A percentile compares a stretch with the other conserved stretches of the same genome.
These are phyloP conservation scores for Cyaniris semiargus DNA, from an alignment of 2,888 invertebrate species.

Conservation along the genomic window DNA sequence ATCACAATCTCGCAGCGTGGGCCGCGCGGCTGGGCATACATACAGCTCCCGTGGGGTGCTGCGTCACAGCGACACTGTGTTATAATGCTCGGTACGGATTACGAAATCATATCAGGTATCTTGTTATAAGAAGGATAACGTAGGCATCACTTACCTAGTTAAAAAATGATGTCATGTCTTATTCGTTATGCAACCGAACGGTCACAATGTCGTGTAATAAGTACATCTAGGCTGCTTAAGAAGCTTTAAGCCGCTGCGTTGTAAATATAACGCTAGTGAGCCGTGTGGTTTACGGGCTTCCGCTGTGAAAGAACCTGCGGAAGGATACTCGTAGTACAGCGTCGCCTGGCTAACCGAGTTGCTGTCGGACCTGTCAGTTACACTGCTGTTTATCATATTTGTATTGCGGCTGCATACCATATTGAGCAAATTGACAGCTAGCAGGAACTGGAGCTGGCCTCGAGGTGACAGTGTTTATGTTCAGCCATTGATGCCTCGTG, in stretches of 20 bases:
- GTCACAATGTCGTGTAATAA: not conserved
- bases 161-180: no score
- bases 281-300: not conserved
- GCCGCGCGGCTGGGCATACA: not conserved
- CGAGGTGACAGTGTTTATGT: not conserved
- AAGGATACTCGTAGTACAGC: no score
- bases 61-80: not conserved
- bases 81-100: not conserved
- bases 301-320: not conserved
- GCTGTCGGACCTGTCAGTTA: no score
- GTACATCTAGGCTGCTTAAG: not conserved
- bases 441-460: not conserved
- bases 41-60: not conserved
- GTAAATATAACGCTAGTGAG: not conserved
- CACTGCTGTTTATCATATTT: no score
- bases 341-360: no score
- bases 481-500: not conserved
- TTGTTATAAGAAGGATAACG: not conserved
- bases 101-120: not conserved
- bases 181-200: not conserved
- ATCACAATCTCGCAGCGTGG: slow-evolving; percentile 55
- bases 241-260: not conserved
- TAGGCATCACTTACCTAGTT: no score
- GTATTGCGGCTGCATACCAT: not conserved
- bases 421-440: not conserved